A percentile compares a stretch with the other conserved stretches of the same genome.
Evolutionary conservation across 2,113 vertebrate genomes (phyloP).

Genomic region (Siniperca chuatsi): DNA sequence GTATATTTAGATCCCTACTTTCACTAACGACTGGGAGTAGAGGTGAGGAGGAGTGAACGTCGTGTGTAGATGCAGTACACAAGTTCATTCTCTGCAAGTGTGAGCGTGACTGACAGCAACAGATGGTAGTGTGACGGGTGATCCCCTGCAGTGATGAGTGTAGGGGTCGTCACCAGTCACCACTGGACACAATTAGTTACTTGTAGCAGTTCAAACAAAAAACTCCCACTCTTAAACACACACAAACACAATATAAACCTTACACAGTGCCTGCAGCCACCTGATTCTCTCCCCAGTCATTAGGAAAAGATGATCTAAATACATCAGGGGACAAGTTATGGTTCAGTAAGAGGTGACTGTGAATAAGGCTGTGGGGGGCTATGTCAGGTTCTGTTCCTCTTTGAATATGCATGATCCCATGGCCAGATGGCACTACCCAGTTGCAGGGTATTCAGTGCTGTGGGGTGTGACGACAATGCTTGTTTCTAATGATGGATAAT

Average conservation of each 20-base stretch:
- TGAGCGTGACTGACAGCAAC: constrained; percentile 52
- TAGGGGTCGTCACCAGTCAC: constrained; percentile 31
- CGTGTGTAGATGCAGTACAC: not conserved
- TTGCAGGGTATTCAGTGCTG: constrained; percentile 5
- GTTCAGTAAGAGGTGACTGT: constrained; percentile 22
- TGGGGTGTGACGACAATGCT: constrained; percentile 15
- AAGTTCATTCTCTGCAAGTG: not conserved
- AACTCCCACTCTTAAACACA: not conserved
- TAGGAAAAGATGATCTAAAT: constrained; percentile 25
- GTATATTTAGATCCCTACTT: constrained; percentile 40
- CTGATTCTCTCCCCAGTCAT: not conserved
- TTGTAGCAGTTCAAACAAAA: constrained; percentile 18
- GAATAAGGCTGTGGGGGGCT: constrained; percentile 17
- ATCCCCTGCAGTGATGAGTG: constrained; percentile 16
- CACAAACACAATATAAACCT: not conserved
- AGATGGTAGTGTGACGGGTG: constrained; percentile 38
- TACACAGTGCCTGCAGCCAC: not conserved
- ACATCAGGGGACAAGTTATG: constrained; percentile 7
- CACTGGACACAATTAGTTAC: constrained; percentile 23
- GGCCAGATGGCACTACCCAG: constrained; percentile 53
- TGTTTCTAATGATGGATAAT: constrained; percentile 39
- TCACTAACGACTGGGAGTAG: not conserved
- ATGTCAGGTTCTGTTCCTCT: constrained; percentile 35
- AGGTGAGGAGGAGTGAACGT: constrained; percentile 39
- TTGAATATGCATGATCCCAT: constrained; percentile 37